A percentile compares a stretch with the other conserved stretches of the same genome.
Conservation (phyloP, 2,797 vertebrate species). For the Rhynchonycteris naso region DNA sequence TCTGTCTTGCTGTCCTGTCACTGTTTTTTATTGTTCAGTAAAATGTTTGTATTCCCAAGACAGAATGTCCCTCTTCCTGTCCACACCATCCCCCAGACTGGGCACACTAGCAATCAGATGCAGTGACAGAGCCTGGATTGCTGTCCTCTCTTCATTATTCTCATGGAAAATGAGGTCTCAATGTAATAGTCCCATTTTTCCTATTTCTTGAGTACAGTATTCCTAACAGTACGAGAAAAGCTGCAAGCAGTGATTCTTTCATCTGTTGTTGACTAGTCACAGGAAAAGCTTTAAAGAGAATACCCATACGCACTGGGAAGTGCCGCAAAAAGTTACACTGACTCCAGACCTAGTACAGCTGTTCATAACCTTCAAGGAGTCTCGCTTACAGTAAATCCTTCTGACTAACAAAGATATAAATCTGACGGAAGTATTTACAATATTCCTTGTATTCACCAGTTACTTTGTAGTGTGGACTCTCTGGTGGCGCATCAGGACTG, state of each 20-base stretch:
- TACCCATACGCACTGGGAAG: not conserved
- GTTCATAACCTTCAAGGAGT: constrained; percentile 29
- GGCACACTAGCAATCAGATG: not conserved
- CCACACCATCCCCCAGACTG: not conserved
- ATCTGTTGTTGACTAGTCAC: not conserved
- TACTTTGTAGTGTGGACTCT: constrained; percentile 79
- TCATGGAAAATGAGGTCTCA: constrained; percentile 52
- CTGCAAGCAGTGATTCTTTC: not conserved
- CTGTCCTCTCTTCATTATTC: not conserved
- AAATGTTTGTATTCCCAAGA: constrained; percentile 3
- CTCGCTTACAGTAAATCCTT: constrained; percentile 57
- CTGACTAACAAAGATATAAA: constrained; percentile 26
- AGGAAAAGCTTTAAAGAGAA: constrained; percentile 17
- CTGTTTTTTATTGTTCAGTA: not conserved
- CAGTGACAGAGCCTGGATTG: not conserved
- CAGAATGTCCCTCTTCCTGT: not conserved
- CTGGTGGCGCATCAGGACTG: constrained; percentile 78
- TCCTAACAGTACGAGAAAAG: constrained; percentile 45
- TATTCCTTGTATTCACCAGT: constrained; percentile 50
- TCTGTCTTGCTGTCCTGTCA: not conserved
- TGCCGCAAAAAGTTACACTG: not conserved
- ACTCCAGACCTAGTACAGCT: not conserved
- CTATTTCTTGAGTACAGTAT: constrained; percentile 64
- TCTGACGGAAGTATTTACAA: constrained; percentile 48
- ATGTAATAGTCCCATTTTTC: not conserved